A percentile compares a stretch with the other conserved stretches of the same genome.
phyloP scores from a whole-genome alignment of 2,113 vertebrate species.

The Periophthalmodon schlosseri region DNA sequence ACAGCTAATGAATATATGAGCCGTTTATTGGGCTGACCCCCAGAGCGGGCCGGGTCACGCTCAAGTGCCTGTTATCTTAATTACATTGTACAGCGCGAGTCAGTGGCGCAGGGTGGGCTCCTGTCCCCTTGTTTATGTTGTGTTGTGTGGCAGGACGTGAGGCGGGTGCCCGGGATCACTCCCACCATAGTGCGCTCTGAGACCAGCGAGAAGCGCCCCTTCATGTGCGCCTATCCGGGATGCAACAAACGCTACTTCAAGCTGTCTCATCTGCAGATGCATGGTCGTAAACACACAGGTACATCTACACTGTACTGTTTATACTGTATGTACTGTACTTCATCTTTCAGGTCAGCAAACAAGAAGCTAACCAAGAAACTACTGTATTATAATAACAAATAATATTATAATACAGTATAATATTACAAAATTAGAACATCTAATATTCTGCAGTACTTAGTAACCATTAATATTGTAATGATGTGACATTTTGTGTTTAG shows the following conservation, averaged over 20 bases:
- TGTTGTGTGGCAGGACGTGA: conserved; percentile 81
- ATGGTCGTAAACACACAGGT: conserved; percentile 99
- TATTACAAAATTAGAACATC: not conserved
- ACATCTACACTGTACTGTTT: conserved; percentile 7
- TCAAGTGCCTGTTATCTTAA: conserved; percentile 45
- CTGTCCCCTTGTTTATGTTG: conserved; percentile 7
- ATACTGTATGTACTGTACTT: not conserved
- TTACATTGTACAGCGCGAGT: conserved; percentile 34
- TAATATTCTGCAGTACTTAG: not conserved
- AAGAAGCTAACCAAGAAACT: not conserved
- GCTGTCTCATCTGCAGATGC: conserved; percentile 97
- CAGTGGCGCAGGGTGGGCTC: conserved; percentile 17
- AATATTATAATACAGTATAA: not conserved
- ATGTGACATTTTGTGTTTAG: too few species aligned
- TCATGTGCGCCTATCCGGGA: conserved; percentile 96
- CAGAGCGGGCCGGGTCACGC: conserved; percentile 34
- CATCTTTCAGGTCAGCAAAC: not conserved
- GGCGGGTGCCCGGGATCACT: conserved; percentile 89
- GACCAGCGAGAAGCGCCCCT: conserved; percentile 93
- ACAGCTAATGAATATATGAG: conserved; percentile 59
- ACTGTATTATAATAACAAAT: not conserved
- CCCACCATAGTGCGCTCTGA: conserved; percentile 92
- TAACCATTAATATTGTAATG: not conserved
- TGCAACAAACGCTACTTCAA: conserved; percentile 99
- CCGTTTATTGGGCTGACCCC: conserved; percentile 54